Base-by-base conservation (phyloP, 2,797 vertebrate genomes). In the Chelidonichthys spinosus region DNA sequence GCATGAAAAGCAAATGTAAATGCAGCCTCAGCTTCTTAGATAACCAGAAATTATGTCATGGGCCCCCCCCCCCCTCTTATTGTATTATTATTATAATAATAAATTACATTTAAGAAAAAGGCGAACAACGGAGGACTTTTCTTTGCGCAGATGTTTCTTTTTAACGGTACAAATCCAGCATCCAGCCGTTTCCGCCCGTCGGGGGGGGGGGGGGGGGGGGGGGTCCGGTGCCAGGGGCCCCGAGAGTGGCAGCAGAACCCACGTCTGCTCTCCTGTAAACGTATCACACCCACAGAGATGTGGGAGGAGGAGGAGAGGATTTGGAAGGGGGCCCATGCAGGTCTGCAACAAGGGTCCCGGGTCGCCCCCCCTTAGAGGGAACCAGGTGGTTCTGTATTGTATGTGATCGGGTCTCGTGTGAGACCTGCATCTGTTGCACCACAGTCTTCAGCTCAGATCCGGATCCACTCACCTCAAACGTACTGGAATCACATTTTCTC, bases 31-130 rank as follows among this genome's bases (percentile, higher is more conserved):
- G 90, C 86, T 92, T 93, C 89, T 93, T 85, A 91, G 91, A 94
- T 93, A 92, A 92, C 92, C 77, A 91, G 89, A 95, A 94, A 95
- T 94, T 92, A 94, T 94, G 93, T 93, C 92, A 91, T 92, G 91
- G 81, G 75, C 25, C 25, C 25, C 25, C 25, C 25, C 25, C 25
- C 81, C 39, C 61, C 78, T 86, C 77, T 90, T 93, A 89, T 93
- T 92, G 91, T 92, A 90, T 93, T 91, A 93, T 93, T 91, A 93
- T 94, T 93, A 93, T 93, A 87, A 94, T 93, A 91, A 94, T 93
- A 93, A 92, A 93, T 93, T 32, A 13, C 11, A 53, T 25, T 25
- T 25, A 54, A 87, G 91, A 92, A 92, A 89, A 86, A 86, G 49
- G 70, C 6, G 69, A 89, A 89, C 88, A 89, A 89, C 76, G 14